Percentiles rank a stretch among this genome's conserved stretches.
Evolutionary conservation across 1,140 invertebrate species (phyloP).

Genomic region (Goniozus legneri): DNA sequence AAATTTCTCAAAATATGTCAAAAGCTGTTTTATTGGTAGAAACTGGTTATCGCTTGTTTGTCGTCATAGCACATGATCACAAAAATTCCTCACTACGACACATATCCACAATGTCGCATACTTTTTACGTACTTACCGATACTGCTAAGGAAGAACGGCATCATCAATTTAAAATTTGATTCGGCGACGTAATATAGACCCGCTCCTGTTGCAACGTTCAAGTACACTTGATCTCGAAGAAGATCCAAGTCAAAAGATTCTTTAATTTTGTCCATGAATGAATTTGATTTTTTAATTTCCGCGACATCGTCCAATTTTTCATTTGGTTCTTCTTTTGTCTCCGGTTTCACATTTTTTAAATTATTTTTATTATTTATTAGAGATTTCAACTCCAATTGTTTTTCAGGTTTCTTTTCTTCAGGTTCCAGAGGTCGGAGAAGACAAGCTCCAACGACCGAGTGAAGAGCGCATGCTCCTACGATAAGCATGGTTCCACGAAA

Average conservation of each 20-base stretch:
- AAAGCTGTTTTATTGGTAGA: neutral
- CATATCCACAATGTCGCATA: neutral
- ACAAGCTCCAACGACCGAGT: constrained; percentile 63
- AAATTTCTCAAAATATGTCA: no score
- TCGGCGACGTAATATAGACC: constrained; percentile 72
- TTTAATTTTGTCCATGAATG: no score
- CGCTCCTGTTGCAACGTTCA: constrained; percentile 67
- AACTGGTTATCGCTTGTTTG: constrained; percentile 3
- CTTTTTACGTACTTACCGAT: constrained; percentile 61
- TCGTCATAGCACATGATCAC: no score
- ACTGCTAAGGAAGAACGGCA: constrained; percentile 67
- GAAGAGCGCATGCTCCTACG: constrained; percentile 63
- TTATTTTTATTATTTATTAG: constrained; percentile 3
- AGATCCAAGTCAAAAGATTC: constrained; percentile 65
- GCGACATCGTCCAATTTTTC: no score
- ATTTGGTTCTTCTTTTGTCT: neutral
- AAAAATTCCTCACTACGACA: constrained; percentile 27
- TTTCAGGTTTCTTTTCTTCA: neutral
- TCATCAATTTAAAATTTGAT: constrained; percentile 72
- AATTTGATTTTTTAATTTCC: no score
- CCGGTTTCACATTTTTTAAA: no score
- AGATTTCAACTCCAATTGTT: neutral
- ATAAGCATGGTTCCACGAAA: constrained; percentile 61
- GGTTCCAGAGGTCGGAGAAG: constrained; percentile 64
- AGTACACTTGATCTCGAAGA: constrained; percentile 63